Percentiles rank a stretch among this genome's conserved stretches.
These are phyloP conservation scores for Lipotes vexillifer DNA, from an alignment of 2,113 vertebrate genomes.

Conservation along the genomic window DNA sequence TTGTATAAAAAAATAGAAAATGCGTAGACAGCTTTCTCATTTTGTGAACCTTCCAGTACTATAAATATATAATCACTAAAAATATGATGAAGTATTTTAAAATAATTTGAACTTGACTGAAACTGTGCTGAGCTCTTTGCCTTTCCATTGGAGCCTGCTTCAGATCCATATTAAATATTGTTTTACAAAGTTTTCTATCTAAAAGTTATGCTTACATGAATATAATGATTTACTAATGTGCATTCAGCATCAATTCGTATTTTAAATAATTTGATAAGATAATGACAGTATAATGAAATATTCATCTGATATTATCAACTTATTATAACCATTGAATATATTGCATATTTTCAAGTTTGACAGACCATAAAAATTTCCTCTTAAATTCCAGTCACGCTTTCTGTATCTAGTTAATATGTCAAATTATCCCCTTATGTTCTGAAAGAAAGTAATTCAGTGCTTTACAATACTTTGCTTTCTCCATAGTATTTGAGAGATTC, in stretches of 20 bases:
- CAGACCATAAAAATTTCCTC: neutral
- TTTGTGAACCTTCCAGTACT: constrained; percentile 26
- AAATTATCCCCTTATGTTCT: neutral
- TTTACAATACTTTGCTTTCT: neutral
- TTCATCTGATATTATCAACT: neutral
- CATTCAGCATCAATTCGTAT: neutral
- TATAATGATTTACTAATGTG: neutral
- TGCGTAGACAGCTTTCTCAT: constrained; percentile 11
- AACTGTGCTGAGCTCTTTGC: neutral
- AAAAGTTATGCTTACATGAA: neutral
- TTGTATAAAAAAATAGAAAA: constrained; percentile 54
- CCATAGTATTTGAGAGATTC: neutral
- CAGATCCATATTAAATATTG: neutral
- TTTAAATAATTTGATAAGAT: neutral
- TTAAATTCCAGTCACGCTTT: neutral
- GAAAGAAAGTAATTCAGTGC: neutral
- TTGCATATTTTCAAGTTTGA: neutral
- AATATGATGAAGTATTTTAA: constrained; percentile 7
- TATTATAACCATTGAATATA: neutral
- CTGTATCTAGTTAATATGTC: neutral
- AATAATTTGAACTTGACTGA: neutral
- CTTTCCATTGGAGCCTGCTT: neutral
- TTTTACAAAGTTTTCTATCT: neutral
- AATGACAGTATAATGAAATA: neutral
- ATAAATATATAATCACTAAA: constrained; percentile 36